Evolutionary conservation across 2,888 invertebrate genomes (phyloP).

Genomic region (Tridacna gigas): DNA sequence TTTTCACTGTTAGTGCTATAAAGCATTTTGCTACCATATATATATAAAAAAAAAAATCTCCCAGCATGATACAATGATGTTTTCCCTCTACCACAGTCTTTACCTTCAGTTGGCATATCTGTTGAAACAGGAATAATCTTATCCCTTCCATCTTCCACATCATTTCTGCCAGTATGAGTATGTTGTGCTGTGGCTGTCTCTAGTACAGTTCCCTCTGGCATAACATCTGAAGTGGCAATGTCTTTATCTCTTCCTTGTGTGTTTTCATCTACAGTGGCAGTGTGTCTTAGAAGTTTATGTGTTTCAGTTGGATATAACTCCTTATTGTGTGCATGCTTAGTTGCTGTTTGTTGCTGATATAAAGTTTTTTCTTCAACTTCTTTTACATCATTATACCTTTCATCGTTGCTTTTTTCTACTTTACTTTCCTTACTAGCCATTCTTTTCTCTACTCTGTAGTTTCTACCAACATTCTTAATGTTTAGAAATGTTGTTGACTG

Average conservation of each 20-base stretch:
- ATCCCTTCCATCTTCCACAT: background rate
- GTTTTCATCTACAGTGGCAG: background rate
- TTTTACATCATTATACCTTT: background rate
- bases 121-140: background rate
- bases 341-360: background rate
- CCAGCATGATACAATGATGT: background rate
- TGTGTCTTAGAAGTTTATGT: background rate
- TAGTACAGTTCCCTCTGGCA: constrained; percentile 6
- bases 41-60: background rate
- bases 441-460: constrained; percentile 17
- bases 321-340: background rate
- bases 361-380: background rate
- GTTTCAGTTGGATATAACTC: background rate
- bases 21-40: too few relatives aligned
- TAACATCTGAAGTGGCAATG: constrained; percentile 8
- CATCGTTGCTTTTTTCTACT: background rate
- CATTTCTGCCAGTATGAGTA: background rate
- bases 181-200: constrained; percentile 15
- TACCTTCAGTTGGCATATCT: constrained; percentile 13
- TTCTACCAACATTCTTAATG: constrained; percentile 21
- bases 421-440: background rate
- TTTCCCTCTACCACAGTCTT: constrained; percentile 7
- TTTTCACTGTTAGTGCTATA: too few relatives aligned
- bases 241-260: background rate
- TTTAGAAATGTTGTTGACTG: constrained; percentile 9